These are phyloP conservation scores for Herminia tarsipennalis DNA, from an alignment of 2,888 invertebrate species.

Conservation along the genomic window DNA sequence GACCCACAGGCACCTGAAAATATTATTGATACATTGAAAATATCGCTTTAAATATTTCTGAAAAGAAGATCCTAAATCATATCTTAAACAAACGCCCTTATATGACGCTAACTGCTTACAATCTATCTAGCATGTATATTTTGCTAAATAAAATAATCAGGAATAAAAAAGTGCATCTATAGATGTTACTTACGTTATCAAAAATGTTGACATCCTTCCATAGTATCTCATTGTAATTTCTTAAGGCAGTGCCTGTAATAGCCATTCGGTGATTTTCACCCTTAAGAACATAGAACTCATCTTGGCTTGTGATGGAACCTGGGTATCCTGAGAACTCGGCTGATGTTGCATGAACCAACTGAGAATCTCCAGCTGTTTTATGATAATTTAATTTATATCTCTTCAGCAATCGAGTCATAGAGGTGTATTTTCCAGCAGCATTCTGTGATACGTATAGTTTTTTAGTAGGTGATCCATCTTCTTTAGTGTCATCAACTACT, in stretches of 20 bases:
- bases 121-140: too few relatives aligned
- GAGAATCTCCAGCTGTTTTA: slow-evolving; percentile 77
- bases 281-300: slow-evolving; percentile 91
- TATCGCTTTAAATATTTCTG: too few relatives aligned
- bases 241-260: slow-evolving; percentile 91
- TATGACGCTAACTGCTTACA: too few relatives aligned
- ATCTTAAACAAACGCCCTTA: too few relatives aligned
- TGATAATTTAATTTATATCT: slow-evolving; percentile 93
- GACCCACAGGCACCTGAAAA: slow-evolving; percentile 88
- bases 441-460: slow-evolving; percentile 92
- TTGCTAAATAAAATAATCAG: too few relatives aligned
- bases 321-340: slow-evolving; percentile 94
- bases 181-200: slow-evolving; percentile 77
- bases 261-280: slow-evolving; percentile 86
- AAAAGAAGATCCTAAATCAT: too few relatives aligned
- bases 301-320: slow-evolving; percentile 92
- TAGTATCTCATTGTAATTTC: slow-evolving; percentile 89
- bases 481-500: slow-evolving; percentile 79
- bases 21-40: too few relatives aligned
- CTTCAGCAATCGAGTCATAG: slow-evolving; percentile 94
- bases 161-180: too few relatives aligned
- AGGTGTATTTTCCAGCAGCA: slow-evolving; percentile 88
- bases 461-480: slow-evolving; percentile 59
- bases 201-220: slow-evolving; percentile 89
- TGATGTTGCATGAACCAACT: slow-evolving; percentile 87